Conservation (phyloP, 92 coral and sea anemone genomes). For the Phenganax stokvisi region DNA sequence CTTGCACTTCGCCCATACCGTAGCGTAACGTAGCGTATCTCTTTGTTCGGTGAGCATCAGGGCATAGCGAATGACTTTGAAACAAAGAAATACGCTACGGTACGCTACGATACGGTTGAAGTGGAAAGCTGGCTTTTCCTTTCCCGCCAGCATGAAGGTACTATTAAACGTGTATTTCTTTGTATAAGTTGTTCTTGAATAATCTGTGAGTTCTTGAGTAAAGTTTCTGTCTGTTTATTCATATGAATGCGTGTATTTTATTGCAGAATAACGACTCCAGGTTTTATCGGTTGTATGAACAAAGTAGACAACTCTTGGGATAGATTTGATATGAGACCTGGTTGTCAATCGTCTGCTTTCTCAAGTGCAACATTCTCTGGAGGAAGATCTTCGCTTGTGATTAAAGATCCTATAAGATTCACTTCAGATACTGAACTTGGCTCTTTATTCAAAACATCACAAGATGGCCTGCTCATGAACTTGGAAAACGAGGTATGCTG, state of each 20-base stretch:
- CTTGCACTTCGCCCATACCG: too few relatives aligned
- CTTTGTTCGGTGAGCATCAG: too few relatives aligned
- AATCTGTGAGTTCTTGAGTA: too few relatives aligned
- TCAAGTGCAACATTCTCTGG: constrained; percentile 2
- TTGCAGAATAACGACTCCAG: constrained; percentile 9
- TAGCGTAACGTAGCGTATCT: too few relatives aligned
- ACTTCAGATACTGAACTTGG: constrained; percentile 9
- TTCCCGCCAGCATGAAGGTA: too few relatives aligned
- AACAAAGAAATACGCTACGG: too few relatives aligned
- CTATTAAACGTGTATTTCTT: too few relatives aligned
- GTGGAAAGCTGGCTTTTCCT: too few relatives aligned
- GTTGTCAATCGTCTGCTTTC: background rate
- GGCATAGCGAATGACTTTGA: too few relatives aligned
- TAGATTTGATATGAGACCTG: background rate
- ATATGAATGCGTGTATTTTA: background rate
- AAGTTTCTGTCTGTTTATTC: background rate
- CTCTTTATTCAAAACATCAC: background rate
- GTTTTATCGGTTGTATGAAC: constrained; percentile 16
- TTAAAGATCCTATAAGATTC: background rate
- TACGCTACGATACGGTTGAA: too few relatives aligned
- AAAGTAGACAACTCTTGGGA: background rate
- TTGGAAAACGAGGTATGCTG: constrained; percentile 12
- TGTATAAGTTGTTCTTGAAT: too few relatives aligned
- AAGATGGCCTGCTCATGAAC: constrained; percentile 1
- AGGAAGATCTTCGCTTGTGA: background rate